Conservation (phyloP, 2,888 invertebrate genomes). For the Drosophila fungiperda region DNA sequence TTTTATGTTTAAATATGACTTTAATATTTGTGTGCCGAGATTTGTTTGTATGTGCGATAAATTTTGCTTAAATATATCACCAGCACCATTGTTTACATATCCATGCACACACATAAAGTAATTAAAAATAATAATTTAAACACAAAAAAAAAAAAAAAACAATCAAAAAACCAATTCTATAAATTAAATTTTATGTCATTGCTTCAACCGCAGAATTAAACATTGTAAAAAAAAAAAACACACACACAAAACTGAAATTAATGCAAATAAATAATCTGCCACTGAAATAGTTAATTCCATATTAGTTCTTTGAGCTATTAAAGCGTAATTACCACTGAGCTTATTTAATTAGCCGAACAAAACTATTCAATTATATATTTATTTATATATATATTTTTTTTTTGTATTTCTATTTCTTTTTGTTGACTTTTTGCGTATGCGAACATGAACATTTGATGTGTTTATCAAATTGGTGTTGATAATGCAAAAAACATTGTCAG, state of each 20-base stretch:
- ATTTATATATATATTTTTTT: neutral
- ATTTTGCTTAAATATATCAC: constrained; percentile 49
- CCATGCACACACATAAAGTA: constrained; percentile 44
- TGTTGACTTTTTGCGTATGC: neutral
- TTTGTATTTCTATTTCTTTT: neutral
- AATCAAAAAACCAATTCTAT: constrained; percentile 70
- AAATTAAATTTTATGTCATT: constrained; percentile 66
- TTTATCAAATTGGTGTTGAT: constrained; percentile 35
- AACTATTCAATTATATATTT: constrained; percentile 20
- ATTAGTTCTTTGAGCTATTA: constrained; percentile 72
- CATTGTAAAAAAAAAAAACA: constrained; percentile 15
- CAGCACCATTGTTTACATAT: constrained; percentile 54
- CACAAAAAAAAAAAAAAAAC: constrained; percentile 37
- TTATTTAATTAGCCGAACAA: constrained; percentile 70
- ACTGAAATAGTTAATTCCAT: constrained; percentile 68
- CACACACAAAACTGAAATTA: constrained; percentile 1
- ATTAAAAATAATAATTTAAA: constrained; percentile 65
- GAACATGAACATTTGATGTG: constrained; percentile 62
- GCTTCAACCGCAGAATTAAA: constrained; percentile 38
- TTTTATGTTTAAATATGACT: neutral
- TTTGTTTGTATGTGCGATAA: constrained; percentile 37
- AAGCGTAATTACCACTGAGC: constrained; percentile 70
- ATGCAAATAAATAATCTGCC: constrained; percentile 63
- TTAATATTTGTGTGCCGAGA: neutral
- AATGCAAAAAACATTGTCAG: constrained; percentile 4